Percentiles rank a stretch among this genome's conserved stretches.
Evolutionary conservation across 2,113 vertebrate genomes (phyloP).

Genomic region (Muntiacus muntjak): DNA sequence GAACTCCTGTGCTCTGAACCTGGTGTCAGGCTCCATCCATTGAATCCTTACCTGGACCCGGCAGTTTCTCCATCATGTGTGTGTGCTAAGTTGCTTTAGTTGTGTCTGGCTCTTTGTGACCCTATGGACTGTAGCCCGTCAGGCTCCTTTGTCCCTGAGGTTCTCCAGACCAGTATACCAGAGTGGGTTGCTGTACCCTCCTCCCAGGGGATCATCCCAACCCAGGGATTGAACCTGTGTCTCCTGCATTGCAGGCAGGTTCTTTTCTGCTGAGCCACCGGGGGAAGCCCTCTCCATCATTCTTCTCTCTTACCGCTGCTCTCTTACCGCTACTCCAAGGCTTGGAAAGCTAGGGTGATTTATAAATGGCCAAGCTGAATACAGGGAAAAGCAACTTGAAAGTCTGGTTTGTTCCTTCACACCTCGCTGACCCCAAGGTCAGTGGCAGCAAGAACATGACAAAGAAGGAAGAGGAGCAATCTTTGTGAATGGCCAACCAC

Average conservation of each 20-base stretch:
- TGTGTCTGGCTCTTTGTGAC: neutral
- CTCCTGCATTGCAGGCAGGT: neutral
- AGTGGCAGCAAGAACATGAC: neutral
- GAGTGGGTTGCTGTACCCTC: neutral
- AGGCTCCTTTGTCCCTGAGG: neutral
- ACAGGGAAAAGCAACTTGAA: neutral
- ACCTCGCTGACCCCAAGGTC: neutral
- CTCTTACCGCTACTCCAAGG: neutral
- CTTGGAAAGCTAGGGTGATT: neutral
- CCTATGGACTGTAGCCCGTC: rapidly evolving
- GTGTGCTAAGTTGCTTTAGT: neutral
- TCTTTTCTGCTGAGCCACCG: rapidly evolving
- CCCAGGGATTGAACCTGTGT: neutral
- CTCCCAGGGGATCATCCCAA: neutral
- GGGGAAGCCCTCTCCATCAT: neutral
- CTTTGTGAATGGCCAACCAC: neutral
- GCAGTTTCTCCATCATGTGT: neutral
- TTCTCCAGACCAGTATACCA: neutral
- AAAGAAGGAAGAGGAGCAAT: neutral
- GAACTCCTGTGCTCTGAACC: rapidly evolving
- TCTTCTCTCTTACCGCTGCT: neutral
- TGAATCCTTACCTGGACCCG: neutral
- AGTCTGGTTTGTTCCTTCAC: neutral
- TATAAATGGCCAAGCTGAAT: neutral
- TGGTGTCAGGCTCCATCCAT: neutral